phyloP scores from a whole-genome alignment of 2,113 vertebrate species.

The Corythoichthys intestinalis region DNA sequence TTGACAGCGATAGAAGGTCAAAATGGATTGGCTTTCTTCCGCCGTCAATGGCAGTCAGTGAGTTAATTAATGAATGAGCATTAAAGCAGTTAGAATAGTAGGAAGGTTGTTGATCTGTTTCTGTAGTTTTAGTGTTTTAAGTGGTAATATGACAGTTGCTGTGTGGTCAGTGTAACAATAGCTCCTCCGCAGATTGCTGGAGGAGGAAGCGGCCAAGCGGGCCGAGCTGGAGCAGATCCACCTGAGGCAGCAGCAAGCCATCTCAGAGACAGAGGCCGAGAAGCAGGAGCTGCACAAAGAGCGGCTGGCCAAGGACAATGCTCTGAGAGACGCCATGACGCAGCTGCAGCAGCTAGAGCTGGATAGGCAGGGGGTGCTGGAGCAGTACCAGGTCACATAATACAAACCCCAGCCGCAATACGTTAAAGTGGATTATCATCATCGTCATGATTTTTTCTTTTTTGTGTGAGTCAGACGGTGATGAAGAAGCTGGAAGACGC shows the following conservation, averaged over 20 bases:
- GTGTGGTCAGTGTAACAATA: neutral
- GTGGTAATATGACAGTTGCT: neutral
- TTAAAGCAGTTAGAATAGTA: too few relatives aligned
- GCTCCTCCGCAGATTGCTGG: slow-evolving; percentile 76
- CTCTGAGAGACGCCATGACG: slow-evolving; percentile 84
- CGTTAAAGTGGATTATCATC: neutral
- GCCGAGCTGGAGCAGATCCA: slow-evolving; percentile 87
- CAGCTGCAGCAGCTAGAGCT: slow-evolving; percentile 85
- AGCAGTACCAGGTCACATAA: slow-evolving; percentile 86
- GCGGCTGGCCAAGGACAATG: slow-evolving; percentile 80
- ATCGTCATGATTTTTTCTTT: neutral
- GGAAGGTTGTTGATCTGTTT: too few relatives aligned
- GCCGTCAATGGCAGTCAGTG: too few relatives aligned
- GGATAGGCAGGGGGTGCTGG: slow-evolving; percentile 83
- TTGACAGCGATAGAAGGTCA: too few relatives aligned
- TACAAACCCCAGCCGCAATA: neutral
- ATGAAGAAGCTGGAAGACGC: slow-evolving; percentile 88
- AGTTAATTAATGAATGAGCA: too few relatives aligned
- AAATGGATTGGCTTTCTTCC: too few relatives aligned
- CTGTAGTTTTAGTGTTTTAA: too few relatives aligned
- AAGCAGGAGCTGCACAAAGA: slow-evolving; percentile 89
- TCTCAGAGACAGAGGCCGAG: slow-evolving; percentile 87
- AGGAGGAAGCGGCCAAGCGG: slow-evolving; percentile 88
- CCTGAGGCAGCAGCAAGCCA: slow-evolving; percentile 84
- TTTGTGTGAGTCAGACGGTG: slow-evolving; percentile 75